These are phyloP conservation scores for Apomyelois bistriatella DNA, from an alignment of 2,888 invertebrate genomes.

Conservation along the genomic window DNA sequence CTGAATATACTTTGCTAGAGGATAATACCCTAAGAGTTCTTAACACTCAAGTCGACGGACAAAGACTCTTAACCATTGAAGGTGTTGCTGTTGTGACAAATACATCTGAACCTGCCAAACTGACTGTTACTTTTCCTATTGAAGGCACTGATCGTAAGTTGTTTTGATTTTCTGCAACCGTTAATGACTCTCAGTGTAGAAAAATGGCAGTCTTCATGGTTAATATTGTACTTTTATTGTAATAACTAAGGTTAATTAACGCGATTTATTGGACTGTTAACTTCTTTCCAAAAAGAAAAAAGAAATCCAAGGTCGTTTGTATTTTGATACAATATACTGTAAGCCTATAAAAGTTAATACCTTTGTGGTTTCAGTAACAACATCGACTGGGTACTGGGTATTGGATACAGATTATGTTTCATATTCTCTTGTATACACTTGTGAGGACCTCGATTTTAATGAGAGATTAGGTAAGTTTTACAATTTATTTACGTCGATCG, in stretches of 20 bases:
- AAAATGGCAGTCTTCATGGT: too few relatives aligned
- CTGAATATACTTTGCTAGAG: slow-evolving; percentile 36
- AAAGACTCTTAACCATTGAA: slow-evolving; percentile 67
- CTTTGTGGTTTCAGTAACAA: slow-evolving; percentile 37
- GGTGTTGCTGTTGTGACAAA: slow-evolving; percentile 65
- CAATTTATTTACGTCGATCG: background rate
- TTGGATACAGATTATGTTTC: slow-evolving; percentile 82
- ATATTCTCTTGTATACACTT: slow-evolving; percentile 84
- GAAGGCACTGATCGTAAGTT: slow-evolving; percentile 63
- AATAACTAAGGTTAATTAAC: too few relatives aligned
- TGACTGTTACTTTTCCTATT: slow-evolving; percentile 78
- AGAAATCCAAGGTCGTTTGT: too few relatives aligned
- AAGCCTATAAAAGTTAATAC: too few relatives aligned
- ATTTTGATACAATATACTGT: too few relatives aligned
- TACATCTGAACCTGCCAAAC: slow-evolving; percentile 68
- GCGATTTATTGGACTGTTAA: too few relatives aligned
- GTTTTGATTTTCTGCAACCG: background rate
- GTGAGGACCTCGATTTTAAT: slow-evolving; percentile 69
- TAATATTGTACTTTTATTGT: too few relatives aligned
- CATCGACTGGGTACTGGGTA: slow-evolving; percentile 75
- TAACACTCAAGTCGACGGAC: slow-evolving; percentile 62
- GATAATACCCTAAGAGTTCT: slow-evolving; percentile 41
- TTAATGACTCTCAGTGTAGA: too few relatives aligned
- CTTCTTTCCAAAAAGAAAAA: too few relatives aligned
- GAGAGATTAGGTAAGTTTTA: slow-evolving; percentile 13